Evolutionary conservation across 2,888 invertebrate species (phyloP), one percentile per base, ranked within the genome.

Genomic region (Myathropa florea): DNA sequence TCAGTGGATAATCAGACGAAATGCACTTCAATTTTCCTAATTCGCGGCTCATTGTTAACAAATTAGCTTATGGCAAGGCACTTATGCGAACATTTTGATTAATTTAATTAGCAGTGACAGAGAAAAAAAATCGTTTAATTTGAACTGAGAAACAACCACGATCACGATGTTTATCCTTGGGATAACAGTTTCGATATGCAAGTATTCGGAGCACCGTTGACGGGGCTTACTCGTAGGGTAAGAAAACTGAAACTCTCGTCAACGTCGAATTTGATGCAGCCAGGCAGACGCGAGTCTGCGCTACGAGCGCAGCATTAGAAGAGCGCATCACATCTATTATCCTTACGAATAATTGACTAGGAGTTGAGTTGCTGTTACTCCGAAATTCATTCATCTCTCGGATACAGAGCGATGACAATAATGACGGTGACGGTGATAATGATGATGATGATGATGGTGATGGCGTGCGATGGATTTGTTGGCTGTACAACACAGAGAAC

Each of bases 301-400:
- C 86, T 67, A 12, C 78, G 46, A 67, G 55, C 71, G 80, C 68
- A 82, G 26, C 73, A 68, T 68, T 81, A 59, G 30, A 68, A 76
- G 81, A 81, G 84, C 81, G 71, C 70, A 61, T 78, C 77, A 71
- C 70, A 61, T 78, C 77, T 71, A 83, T 83, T 70, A 83, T 86
- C 83, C 83, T 83, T 86, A 77, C 55, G 55, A 68, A 67, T 76
- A 46, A 82, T 86, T 75, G 78, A 65, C 82, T 67, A 79, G 73
- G 83, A 83, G 64, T 70, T 85, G 73, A 65, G 81, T 80, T 72
- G 68, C 67, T 77, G 77, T 70, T 70, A 83, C 83, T 86, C 86
- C 78, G 83, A 86, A 86, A 86, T 86, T 86, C 86, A 86, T 86
- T 86, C 82, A 86, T 86, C 73, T 86, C 73, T 75, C n/a, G 39